Conservation (phyloP, 2,888 invertebrate genomes). For the Zygothrica quintamaculata region DNA sequence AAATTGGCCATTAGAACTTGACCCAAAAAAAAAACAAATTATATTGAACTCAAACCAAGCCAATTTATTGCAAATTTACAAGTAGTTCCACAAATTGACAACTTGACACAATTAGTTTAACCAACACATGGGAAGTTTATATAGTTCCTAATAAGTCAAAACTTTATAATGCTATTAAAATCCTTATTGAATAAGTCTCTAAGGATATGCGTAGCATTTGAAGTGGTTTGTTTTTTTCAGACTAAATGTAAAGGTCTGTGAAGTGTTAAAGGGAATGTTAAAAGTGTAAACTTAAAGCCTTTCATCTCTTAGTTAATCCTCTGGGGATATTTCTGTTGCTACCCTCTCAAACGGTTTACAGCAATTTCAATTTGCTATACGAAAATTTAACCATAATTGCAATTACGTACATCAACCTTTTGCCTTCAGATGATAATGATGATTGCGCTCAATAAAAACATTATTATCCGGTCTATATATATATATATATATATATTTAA, state of each 20-base stretch:
- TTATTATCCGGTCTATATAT: constrained; percentile 45
- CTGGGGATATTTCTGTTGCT: constrained; percentile 13
- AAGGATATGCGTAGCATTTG: too few species aligned
- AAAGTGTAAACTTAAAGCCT: constrained; percentile 14
- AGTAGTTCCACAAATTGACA: constrained; percentile 35
- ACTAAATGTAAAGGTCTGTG: too few species aligned
- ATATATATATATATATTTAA: not conserved
- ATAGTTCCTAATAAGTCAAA: not conserved
- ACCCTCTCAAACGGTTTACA: constrained; percentile 16
- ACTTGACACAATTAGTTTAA: constrained; percentile 30
- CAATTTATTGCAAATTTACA: constrained; percentile 56
- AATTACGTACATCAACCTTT: constrained; percentile 47
- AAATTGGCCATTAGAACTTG: constrained; percentile 46
- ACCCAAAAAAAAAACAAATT: constrained; percentile 13
- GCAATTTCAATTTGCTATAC: constrained; percentile 56
- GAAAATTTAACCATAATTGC: constrained; percentile 58
- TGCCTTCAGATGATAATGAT: constrained; percentile 42
- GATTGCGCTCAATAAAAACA: constrained; percentile 69
- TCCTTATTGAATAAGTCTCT: too few species aligned
- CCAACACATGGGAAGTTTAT: not conserved
- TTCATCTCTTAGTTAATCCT: constrained; percentile 12
- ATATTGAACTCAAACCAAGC: constrained; percentile 34
- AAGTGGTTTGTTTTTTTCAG: too few species aligned
- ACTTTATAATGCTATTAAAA: too few species aligned
- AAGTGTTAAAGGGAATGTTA: not conserved